Evolutionary conservation across 2,113 vertebrate genomes (phyloP).

Genomic region (Tachycineta bicolor): DNA sequence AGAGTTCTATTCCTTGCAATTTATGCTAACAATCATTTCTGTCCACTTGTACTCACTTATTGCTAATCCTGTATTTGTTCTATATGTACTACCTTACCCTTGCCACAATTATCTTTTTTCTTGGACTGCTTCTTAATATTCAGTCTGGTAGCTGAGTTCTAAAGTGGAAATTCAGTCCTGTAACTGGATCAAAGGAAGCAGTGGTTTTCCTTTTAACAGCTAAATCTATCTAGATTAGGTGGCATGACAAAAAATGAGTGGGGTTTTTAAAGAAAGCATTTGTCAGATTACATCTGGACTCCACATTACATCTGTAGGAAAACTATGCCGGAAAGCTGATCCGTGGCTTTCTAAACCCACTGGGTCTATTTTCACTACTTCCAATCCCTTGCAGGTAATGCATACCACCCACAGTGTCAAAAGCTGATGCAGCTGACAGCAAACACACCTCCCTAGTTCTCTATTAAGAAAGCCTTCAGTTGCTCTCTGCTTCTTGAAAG

Average conservation of each 20-base stretch:
- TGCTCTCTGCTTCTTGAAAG: slow-evolving; percentile 29
- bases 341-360: background rate
- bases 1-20: background rate
- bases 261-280: background rate
- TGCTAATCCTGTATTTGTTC: background rate
- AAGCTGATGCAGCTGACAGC: slow-evolving; percentile 27
- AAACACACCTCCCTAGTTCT: slow-evolving; percentile 38
- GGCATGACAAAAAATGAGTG: background rate
- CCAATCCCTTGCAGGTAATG: slow-evolving; percentile 1
- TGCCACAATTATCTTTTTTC: background rate
- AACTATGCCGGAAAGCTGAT: slow-evolving; percentile 12
- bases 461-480: slow-evolving; percentile 43
- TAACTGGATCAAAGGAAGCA: background rate
- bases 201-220: background rate
- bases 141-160: background rate
- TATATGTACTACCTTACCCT: background rate
- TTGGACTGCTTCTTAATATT: background rate
- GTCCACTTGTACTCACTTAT: background rate
- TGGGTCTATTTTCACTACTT: slow-evolving; percentile 14
- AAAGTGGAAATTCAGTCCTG: background rate
- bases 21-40: background rate
- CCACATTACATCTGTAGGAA: slow-evolving; percentile 21
- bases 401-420: slow-evolving; percentile 37
- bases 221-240: background rate
- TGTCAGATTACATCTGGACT: slow-evolving; percentile 14